phyloP scores from a whole-genome alignment of 2,888 invertebrate genomes.

The Cheilosia impressa region DNA sequence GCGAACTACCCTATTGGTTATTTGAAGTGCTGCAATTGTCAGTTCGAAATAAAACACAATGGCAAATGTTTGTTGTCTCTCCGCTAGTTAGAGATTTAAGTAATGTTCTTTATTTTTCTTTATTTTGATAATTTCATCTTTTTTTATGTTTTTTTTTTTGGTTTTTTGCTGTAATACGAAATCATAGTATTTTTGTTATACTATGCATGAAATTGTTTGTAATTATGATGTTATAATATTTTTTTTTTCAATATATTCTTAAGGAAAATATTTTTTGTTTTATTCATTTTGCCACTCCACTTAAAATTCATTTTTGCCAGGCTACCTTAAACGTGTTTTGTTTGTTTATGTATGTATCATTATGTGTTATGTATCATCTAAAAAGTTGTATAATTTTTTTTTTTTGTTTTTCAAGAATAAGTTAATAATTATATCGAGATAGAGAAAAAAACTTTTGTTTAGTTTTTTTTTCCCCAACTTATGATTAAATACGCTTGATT shows the following conservation, averaged over 20 bases:
- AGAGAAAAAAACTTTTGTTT: constrained; percentile 26
- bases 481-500: constrained; percentile 21
- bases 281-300: constrained; percentile 74
- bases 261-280: constrained; percentile 58
- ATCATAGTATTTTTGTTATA: constrained; percentile 60
- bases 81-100: constrained; percentile 74
- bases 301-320: constrained; percentile 75
- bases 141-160: constrained; percentile 41
- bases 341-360: constrained; percentile 63
- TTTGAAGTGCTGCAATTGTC: too few species aligned
- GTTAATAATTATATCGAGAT: constrained; percentile 21
- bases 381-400: constrained; percentile 1
- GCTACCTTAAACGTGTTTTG: constrained; percentile 70
- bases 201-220: constrained; percentile 62
- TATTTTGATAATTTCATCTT: constrained; percentile 68
- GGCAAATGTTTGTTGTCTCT: constrained; percentile 50
- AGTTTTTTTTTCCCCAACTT: constrained; percentile 25
- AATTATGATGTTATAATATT: constrained; percentile 47
- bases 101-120: constrained; percentile 72
- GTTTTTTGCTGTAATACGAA: constrained; percentile 67
- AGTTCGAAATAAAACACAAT: constrained; percentile 44
- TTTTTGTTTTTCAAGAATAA: constrained; percentile 6
- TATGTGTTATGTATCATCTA: constrained; percentile 46
- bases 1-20: too few species aligned
- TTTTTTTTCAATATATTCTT: constrained; percentile 65